Evolutionary conservation across 2,888 invertebrate genomes (phyloP).

Genomic region (Beris chalybata): DNA sequence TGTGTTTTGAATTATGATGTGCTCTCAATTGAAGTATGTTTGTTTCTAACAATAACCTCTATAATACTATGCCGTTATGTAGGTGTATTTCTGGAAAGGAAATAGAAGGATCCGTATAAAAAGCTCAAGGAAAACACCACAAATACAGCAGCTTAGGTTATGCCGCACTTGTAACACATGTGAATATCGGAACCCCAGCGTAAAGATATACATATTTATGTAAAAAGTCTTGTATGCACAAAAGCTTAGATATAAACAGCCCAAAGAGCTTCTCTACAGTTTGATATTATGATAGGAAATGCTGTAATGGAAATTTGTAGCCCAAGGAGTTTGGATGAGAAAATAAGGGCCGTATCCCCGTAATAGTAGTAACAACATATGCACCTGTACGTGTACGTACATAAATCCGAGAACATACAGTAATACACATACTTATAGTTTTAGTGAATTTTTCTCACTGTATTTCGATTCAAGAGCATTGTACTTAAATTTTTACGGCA

Average conservation of each 20-base stretch:
- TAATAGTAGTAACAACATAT: no score
- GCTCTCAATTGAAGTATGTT: constrained; percentile 15
- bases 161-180: constrained; percentile 20
- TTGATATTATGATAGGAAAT: no score
- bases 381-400: no score
- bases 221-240: not conserved
- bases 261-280: constrained; percentile 15
- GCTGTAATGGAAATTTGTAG: no score
- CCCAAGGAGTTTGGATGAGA: no score
- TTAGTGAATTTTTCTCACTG: no score
- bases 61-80: not conserved
- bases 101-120: not conserved
- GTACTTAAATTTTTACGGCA: no score
- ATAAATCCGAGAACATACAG: no score
- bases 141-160: constrained; percentile 17
- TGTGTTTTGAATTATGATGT: constrained; percentile 15
- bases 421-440: no score
- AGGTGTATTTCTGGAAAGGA: not conserved
- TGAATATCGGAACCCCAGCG: constrained; percentile 18
- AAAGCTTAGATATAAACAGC: constrained; percentile 23
- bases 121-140: not conserved
- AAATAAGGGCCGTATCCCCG: no score
- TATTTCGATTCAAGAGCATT: no score
- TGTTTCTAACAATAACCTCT: not conserved
- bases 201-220: constrained; percentile 10